phyloP scores from a whole-genome alignment of 2,888 invertebrate species.

The Capitulum mitella region DNA sequence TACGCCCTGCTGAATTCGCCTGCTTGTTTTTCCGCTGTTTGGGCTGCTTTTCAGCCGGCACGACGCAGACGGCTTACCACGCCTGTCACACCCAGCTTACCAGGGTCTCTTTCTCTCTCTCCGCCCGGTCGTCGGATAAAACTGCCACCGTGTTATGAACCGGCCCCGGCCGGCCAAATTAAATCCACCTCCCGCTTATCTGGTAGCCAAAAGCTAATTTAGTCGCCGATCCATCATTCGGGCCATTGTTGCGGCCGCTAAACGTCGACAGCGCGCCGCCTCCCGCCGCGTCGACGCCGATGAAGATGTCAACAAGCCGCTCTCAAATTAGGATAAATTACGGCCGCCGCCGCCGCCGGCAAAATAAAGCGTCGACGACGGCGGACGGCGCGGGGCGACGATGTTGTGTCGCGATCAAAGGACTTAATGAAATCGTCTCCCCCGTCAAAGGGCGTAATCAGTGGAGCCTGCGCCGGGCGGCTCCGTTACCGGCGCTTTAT shows the following conservation, averaged over 20 bases:
- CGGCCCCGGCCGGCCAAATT: neutral
- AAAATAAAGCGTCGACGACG: slow-evolving; percentile 10
- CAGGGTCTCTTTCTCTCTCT: too few relatives aligned
- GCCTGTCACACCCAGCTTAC: too few relatives aligned
- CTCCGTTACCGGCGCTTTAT: neutral
- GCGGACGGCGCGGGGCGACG: neutral
- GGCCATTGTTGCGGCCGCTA: neutral
- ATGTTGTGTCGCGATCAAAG: too few relatives aligned
- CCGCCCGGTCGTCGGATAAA: neutral
- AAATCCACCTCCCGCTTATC: neutral
- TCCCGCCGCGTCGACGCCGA: neutral
- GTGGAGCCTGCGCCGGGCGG: neutral
- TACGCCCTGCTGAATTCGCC: too few relatives aligned
- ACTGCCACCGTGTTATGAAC: neutral
- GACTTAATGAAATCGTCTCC: neutral
- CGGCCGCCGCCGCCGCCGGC: neutral
- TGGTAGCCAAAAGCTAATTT: slow-evolving; percentile 20
- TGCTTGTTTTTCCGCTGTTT: too few relatives aligned
- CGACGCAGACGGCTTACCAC: too few relatives aligned
- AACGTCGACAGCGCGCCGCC: neutral
- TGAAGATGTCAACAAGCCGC: slow-evolving; percentile 20
- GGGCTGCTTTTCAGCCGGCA: too few relatives aligned
- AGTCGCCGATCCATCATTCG: neutral
- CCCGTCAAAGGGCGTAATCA: neutral
- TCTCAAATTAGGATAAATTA: slow-evolving; percentile 21